Evolutionary conservation across 2,797 vertebrate species (phyloP), one percentile per base, ranked within the genome.

Genomic region (Tachyglossus aculeatus): DNA sequence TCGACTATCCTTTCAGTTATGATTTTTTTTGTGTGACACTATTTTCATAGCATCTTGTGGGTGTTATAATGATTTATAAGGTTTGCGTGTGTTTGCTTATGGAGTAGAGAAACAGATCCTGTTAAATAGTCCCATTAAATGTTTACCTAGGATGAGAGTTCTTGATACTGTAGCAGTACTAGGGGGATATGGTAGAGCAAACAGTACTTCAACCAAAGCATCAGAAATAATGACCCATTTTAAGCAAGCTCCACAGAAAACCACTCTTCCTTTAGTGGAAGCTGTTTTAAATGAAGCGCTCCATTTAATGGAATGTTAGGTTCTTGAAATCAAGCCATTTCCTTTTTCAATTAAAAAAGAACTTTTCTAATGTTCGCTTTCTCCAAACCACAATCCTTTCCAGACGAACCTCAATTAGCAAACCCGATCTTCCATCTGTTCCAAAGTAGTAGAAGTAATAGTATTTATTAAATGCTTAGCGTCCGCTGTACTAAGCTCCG

Each of bases 11-110:
- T 47, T 77, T 73, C 44, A 60, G 11, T 48, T 79, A 68, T 51
- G 41, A 50, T 64, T 82, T 69, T 15, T 54, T 73, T 38, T 7
- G 40, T 67, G 56, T 61, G 77, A 84, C 77, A 75, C 55, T 66
- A 32, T 80, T 72, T 80, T 78, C 67, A 76, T 41, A 47, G 81
- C 72, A 54, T 82, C 70, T 79, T 79, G 38, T 3, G 71, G 13
- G 70, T 79, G 74, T 81, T 79, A 68, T 63, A 66, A 54, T 80
- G 85, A 83, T 84, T 82, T 86, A 84, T 59, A 43, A 32, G 13
- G 69, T 54, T 32, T 69, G 44, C 67, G 13, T 62, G 51, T 51
- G 38, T 55, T 9, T 31, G 9, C 61, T 68, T 77, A 58, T 63
- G 65, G 31, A 58, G 56, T 64, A 67, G 33, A 66, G 61, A 77